phyloP scores from a whole-genome alignment of 2,797 vertebrate genomes.

The Betta splendens region DNA sequence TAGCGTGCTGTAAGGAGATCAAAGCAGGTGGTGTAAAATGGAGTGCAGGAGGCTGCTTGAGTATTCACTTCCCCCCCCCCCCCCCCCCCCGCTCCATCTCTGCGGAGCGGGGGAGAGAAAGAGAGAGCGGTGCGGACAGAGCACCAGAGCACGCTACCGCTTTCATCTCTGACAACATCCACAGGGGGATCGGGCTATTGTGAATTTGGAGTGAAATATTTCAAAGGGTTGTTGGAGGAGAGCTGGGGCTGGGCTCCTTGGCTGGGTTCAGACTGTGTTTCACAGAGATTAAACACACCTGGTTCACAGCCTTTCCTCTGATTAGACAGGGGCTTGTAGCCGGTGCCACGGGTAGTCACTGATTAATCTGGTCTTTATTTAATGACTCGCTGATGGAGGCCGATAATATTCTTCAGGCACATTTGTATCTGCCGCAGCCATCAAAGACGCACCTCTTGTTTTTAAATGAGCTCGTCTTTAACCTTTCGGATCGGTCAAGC shows the following conservation, averaged over 20 bases:
- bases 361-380: constrained; percentile 61
- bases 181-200: constrained; percentile 78
- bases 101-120: too few species aligned
- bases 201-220: constrained; percentile 82
- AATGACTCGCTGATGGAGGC: constrained; percentile 39
- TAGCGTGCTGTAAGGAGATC: constrained; percentile 70
- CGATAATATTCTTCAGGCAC: constrained; percentile 39
- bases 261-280: constrained; percentile 62
- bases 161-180: constrained; percentile 84
- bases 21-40: constrained; percentile 78
- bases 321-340: constrained; percentile 53
- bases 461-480: constrained; percentile 13
- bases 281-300: constrained; percentile 74
- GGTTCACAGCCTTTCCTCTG: constrained; percentile 55
- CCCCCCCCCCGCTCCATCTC: too few species aligned
- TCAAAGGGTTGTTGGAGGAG: constrained; percentile 76
- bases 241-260: constrained; percentile 52
- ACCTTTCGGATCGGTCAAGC: background rate
- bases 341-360: constrained; percentile 38
- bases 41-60: constrained; percentile 77
- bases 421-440: constrained; percentile 27
- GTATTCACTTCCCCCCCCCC: constrained; percentile 77
- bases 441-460: constrained; percentile 31
- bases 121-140: constrained; percentile 70
- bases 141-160: constrained; percentile 69